These are phyloP conservation scores for Drosophila borborema DNA, from an alignment of 2,888 invertebrate species.

Conservation along the genomic window DNA sequence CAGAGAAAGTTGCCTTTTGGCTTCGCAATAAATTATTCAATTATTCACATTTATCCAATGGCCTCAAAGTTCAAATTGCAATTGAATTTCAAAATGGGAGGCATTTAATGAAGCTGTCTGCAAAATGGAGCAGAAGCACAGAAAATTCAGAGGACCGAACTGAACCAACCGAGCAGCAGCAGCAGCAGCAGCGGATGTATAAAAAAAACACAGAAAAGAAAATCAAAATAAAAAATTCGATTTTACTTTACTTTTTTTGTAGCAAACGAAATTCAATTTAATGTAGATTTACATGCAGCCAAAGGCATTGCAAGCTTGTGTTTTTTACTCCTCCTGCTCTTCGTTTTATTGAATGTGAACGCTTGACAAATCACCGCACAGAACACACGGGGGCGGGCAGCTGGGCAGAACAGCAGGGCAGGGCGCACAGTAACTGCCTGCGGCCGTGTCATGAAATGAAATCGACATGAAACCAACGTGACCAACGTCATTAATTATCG, in stretches of 20 bases:
- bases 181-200: not conserved
- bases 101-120: constrained; percentile 70
- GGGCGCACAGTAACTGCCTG: constrained; percentile 49
- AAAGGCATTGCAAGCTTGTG: constrained; percentile 45
- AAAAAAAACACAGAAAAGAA: constrained; percentile 12
- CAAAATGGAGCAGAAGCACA: constrained; percentile 64
- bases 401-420: not conserved
- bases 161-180: constrained; percentile 2
- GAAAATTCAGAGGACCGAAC: constrained; percentile 15
- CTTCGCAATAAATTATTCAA: constrained; percentile 74
- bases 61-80: constrained; percentile 69
- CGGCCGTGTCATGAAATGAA: constrained; percentile 77
- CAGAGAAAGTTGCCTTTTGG: constrained; percentile 52
- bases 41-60: constrained; percentile 65
- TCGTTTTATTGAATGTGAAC: constrained; percentile 61
- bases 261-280: constrained; percentile 71
- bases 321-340: constrained; percentile 16
- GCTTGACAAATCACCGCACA: constrained; percentile 75
- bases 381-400: not conserved
- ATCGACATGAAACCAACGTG: constrained; percentile 81
- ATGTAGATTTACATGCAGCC: constrained; percentile 75
- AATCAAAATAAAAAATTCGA: constrained; percentile 20
- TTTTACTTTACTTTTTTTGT: not conserved
- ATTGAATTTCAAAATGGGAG: constrained; percentile 80
- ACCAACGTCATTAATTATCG: constrained; percentile 82